These are phyloP conservation scores for Tiphia femorata DNA, from an alignment of 2,888 invertebrate genomes.

Conservation along the genomic window DNA sequence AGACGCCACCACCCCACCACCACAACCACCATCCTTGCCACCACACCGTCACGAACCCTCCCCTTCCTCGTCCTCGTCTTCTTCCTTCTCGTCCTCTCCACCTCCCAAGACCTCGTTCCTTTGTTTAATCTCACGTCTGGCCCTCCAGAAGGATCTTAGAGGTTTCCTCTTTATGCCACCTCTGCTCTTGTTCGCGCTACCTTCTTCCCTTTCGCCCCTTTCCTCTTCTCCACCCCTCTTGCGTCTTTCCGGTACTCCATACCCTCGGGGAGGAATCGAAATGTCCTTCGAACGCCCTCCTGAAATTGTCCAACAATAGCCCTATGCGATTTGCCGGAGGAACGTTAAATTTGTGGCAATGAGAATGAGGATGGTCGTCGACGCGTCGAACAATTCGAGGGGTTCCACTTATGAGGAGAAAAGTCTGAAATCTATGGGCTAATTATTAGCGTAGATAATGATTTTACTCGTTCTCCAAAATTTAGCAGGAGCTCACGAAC, in stretches of 20 bases:
- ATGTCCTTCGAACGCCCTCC: neutral
- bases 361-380: neutral
- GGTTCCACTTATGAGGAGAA: no score
- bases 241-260: neutral
- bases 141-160: constrained; percentile 29
- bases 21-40: neutral
- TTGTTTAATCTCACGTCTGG: constrained; percentile 30
- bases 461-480: neutral
- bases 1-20: neutral
- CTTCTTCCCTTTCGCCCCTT: neutral
- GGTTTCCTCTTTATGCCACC: constrained; percentile 20
- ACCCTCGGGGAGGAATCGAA: neutral
- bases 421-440: no score
- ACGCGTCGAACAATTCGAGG: neutral
- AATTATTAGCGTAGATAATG: neutral
- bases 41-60: neutral
- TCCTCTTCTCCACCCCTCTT: neutral
- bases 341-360: no score
- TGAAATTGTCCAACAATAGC: no score
- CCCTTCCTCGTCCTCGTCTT: neutral
- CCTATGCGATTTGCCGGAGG: no score
- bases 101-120: constrained; percentile 2
- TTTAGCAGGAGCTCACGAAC: neutral
- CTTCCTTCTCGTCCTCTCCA: neutral
- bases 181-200: constrained; percentile 6